Evolutionary conservation across 2,797 vertebrate genomes (phyloP), one percentile per base, ranked within the genome.

Genomic region (Molossus alvarezi): DNA sequence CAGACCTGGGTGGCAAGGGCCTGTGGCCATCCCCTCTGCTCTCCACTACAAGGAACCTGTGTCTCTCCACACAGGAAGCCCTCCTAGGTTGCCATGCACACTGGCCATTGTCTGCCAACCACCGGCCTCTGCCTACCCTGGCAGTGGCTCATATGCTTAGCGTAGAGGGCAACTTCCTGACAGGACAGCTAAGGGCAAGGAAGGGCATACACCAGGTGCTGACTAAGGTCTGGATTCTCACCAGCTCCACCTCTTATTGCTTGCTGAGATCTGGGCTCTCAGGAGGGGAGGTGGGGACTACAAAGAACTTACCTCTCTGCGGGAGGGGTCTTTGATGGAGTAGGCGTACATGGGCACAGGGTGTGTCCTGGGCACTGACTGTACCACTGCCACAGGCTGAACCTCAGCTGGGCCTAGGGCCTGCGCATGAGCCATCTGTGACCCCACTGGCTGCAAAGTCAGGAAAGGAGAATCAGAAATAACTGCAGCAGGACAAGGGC

Each of bases 241-340:
- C 9, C 6, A 33, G 23, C 45, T 57, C 53, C 3, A 58, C 8
- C 27, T 92, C 45, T 37, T n/a, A 27, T 64, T 71, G 57, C 51
- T 48, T n/a, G 67, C 33, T 75, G 27, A 89, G 45, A 60, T 57
- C 27, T 27, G 27, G 87, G 67, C 9, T 60, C 84, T 67, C 6
- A 1, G 10, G n/a, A 41, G 6, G 29, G 14, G 33, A 88, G 41
- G 29, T 4, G 0, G 9, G 51, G 15, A 12, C 37, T 6, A 2
- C 33, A 8, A 5, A 73, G 84, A 33, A 37, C 48, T 97, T 80
- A 98, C 97, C 96, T 97, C 80, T 90, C 17, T 3, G 15, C 5
- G 45, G 53, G 86, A 80, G 21, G 69, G 6, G 23, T 55, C 95
- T 75, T 79, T 87, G 79, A 96, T 94, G 86, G 97, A 97, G 94